Evolutionary conservation across 2,797 vertebrate species (phyloP).

Genomic region (Taeniopygia guttata): DNA sequence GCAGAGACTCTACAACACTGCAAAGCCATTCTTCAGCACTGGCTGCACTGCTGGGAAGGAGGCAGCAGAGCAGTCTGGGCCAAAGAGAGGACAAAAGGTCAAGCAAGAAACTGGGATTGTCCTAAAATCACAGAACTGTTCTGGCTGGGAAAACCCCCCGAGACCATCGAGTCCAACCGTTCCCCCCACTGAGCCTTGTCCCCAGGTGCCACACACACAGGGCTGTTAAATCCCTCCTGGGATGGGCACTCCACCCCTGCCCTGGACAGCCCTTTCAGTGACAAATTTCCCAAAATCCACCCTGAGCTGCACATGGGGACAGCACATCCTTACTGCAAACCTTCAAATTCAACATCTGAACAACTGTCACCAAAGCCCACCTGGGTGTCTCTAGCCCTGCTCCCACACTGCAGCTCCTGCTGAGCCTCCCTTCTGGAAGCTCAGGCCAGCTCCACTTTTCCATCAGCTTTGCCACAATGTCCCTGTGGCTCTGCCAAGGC

Average conservation of each 20-base stretch:
- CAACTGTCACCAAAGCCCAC: not conserved
- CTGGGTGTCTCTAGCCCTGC: not conserved
- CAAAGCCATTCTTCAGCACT: not conserved
- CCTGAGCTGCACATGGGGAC: not conserved
- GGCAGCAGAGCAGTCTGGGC: not conserved
- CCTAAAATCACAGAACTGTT: not conserved
- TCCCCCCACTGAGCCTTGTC: not conserved
- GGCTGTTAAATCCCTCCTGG: not conserved
- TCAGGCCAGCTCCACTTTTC: not conserved
- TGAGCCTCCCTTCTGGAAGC: not conserved
- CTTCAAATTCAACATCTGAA: not conserved
- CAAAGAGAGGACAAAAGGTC: not conserved
- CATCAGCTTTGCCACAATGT: not conserved
- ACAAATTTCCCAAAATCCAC: not conserved
- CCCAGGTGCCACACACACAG: not conserved
- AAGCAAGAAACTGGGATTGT: not conserved
- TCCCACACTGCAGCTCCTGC: not conserved
- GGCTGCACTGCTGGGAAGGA: not conserved
- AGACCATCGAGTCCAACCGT: accelerated
- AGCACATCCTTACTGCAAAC: not conserved
- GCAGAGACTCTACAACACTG: not conserved
- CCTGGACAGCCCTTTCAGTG: not conserved
- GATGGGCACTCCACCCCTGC: accelerated
- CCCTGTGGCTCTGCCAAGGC: not conserved
- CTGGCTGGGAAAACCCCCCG: not conserved